These are phyloP conservation scores for Barypeithes pellucidus DNA, from an alignment of 2,888 invertebrate genomes.

Conservation along the genomic window DNA sequence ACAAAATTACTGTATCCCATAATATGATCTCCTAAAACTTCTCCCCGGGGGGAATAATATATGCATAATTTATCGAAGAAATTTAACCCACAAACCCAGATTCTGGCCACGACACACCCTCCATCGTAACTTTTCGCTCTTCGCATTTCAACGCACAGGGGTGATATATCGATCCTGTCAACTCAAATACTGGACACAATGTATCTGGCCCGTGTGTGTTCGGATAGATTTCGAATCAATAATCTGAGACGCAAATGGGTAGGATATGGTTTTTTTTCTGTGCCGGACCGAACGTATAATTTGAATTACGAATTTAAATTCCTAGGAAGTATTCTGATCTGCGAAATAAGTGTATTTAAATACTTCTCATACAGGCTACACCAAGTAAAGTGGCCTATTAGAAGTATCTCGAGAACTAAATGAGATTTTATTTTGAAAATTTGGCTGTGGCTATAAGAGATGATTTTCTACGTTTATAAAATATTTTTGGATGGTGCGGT, in stretches of 20 bases:
- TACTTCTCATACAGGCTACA: too few species aligned
- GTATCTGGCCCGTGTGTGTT: background rate
- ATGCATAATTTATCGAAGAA: slow-evolving; percentile 3
- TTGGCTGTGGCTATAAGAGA: too few species aligned
- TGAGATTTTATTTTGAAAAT: too few species aligned
- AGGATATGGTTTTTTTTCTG: background rate
- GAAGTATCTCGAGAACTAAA: too few species aligned
- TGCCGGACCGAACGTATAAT: background rate
- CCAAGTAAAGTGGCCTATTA: too few species aligned
- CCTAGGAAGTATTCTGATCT: too few species aligned
- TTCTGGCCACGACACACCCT: slow-evolving; percentile 16
- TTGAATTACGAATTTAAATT: too few species aligned
- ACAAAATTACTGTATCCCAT: background rate
- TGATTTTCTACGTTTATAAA: too few species aligned
- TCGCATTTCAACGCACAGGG: slow-evolving; percentile 27
- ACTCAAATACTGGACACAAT: slow-evolving; percentile 13
- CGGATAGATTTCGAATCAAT: background rate
- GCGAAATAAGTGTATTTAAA: too few species aligned
- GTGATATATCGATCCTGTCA: slow-evolving; percentile 10
- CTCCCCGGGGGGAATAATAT: background rate
- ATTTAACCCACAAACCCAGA: slow-evolving; percentile 26
- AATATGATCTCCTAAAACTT: background rate
- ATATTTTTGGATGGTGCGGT: too few species aligned
- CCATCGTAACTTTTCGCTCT: slow-evolving; percentile 14
- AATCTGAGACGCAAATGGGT: background rate